Base-by-base conservation (phyloP, 2,797 vertebrate genomes). In the Falco naumanni region DNA sequence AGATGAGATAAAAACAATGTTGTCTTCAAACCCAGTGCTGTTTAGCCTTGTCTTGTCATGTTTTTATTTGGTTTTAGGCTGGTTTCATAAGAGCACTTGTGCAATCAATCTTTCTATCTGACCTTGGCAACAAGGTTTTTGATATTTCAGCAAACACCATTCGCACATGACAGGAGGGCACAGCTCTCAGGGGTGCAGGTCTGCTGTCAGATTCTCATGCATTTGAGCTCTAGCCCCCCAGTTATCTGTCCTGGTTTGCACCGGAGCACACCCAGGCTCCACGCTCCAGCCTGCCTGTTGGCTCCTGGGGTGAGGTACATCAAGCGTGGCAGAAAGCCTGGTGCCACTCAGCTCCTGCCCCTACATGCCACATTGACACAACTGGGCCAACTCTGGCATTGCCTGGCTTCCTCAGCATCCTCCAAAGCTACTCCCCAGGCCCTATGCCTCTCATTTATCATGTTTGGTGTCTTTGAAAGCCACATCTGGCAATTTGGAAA, bases 41-140 rank as follows among this genome's bases (percentile, higher is more conserved):
- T 41, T 84, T 59, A 71, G 22, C 48, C 78, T 54, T 72, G 54
- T 31, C 59, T 96, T 29, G 64, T 57, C 45, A 17, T 48, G 90
- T 5, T 76, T 84, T 47, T 10, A 57, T 84, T 86, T 39, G 18
- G 4, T 87, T 91, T 90, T 71, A 90, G 45, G n/a, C 41, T 84
- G 61, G 41, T 96, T 95, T 91, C 86, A 37, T 95, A 94, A 90
- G 6, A 71, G 28, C 86, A 64, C 66, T 86, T 94, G 88, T 80
- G 48, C 69, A 90, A 93, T 88, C 76, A 29, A 31, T 63, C 71
- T 71, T 81, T 51, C 24, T 63, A n/a, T 66, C 43, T 63, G 56
- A 56, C 54, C 66, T 91, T 17, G 12, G 29, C 70, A 76, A 17
- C 5, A 68, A 37, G 65, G 29, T 11, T 31, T 90, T 75, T 64